Evolutionary conservation across 2,888 invertebrate genomes (phyloP).

Genomic region (Lithodes maja): DNA sequence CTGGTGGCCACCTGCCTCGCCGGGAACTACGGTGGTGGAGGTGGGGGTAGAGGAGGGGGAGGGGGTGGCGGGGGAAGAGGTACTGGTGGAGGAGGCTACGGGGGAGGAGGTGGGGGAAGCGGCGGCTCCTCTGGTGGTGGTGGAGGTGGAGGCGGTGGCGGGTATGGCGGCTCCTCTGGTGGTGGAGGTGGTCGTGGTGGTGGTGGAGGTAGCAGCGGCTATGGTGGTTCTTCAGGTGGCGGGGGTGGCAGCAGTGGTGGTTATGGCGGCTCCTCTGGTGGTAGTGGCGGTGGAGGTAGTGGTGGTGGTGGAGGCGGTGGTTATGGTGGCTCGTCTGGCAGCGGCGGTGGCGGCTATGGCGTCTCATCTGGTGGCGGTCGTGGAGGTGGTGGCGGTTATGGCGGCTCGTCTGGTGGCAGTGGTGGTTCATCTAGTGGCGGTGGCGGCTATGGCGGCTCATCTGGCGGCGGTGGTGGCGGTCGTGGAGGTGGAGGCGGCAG

Average conservation of each 20-base stretch:
- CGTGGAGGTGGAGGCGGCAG: not conserved
- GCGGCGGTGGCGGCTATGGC: not conserved
- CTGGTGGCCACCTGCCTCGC: conserved; percentile 4
- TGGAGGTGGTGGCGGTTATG: not conserved
- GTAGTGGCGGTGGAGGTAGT: too few species aligned
- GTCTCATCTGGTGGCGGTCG: not conserved
- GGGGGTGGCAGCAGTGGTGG: too few species aligned
- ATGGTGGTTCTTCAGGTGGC: not conserved
- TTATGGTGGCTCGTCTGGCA: not conserved
- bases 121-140: not conserved
- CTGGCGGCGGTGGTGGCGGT: not conserved
- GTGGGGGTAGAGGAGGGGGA: conserved; percentile 2
- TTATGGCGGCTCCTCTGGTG: too few species aligned
- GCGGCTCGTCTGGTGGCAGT: not conserved
- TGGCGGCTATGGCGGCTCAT: not conserved
- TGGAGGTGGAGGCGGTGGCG: not conserved
- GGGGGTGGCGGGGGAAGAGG: not conserved
- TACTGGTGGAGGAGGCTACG: not conserved
- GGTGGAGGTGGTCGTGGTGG: not conserved
- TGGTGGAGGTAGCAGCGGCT: not conserved
- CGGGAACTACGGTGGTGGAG: not conserved
- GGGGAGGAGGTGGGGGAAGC: not conserved
- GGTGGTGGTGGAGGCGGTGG: too few species aligned
- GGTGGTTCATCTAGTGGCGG: not conserved
- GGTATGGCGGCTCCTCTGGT: not conserved